phyloP scores from a whole-genome alignment of 1,140 invertebrate species.

The Drosophila watanabei region DNA sequence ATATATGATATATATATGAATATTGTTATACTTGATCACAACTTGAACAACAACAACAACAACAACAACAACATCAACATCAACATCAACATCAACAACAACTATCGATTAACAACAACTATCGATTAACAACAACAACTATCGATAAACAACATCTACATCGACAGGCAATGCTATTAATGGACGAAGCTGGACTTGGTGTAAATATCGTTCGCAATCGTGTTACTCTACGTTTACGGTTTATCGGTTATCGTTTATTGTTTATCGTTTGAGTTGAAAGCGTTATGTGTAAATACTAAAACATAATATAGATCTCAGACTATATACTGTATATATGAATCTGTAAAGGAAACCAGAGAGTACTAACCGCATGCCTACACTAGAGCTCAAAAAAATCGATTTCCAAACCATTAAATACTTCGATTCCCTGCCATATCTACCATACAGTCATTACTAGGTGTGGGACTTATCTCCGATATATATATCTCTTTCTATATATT shows the following conservation, averaged over 20 bases:
- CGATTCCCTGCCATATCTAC: not conserved
- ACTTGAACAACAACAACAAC: conserved; percentile 64
- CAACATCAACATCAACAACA: conserved; percentile 24
- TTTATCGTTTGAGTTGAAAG: conserved; percentile 34
- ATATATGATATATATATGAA: conserved; percentile 51
- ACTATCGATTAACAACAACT: conserved; percentile 51
- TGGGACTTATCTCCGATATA: not conserved
- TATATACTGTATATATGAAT: conserved; percentile 15
- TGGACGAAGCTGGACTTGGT: conserved; percentile 94
- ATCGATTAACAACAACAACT: conserved; percentile 51
- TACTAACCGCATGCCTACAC: conserved; percentile 52
- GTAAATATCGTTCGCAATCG: conserved; percentile 90
- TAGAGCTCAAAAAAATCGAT: conserved; percentile 2
- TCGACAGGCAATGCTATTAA: conserved; percentile 94
- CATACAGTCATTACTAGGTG: conserved; percentile 7
- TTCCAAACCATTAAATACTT: not conserved
- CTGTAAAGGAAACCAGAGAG: conserved; percentile 1
- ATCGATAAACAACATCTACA: conserved; percentile 55
- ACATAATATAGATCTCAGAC: conserved; percentile 17
- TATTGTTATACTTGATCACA: conserved; percentile 69
- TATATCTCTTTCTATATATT: conserved; percentile 12
- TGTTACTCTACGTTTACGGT: conserved; percentile 57
- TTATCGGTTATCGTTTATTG: conserved; percentile 40
- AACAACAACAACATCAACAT: conserved; percentile 22
- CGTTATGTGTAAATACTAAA: conserved; percentile 46